phyloP scores from a whole-genome alignment of 1,140 invertebrate species.

The Sarcophaga peregrina region DNA sequence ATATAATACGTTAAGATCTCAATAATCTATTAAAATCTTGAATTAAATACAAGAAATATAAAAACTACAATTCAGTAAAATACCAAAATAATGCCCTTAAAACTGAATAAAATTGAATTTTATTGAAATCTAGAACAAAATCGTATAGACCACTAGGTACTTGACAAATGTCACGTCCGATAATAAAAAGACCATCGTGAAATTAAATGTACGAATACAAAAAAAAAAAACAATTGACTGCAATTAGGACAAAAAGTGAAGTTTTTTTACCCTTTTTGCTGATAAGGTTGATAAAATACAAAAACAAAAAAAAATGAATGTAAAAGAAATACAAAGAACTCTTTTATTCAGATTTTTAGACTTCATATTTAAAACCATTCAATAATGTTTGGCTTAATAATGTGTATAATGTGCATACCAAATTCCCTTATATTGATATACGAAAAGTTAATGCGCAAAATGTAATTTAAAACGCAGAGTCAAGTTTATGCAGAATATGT shows the following conservation, averaged over 20 bases:
- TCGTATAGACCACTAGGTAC: too few species aligned
- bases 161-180: too few species aligned
- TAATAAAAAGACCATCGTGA: too few species aligned
- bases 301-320: not conserved
- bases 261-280: not conserved
- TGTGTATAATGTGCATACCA: not conserved
- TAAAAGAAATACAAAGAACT: not conserved
- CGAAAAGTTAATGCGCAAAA: not conserved
- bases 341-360: slow-evolving; percentile 4
- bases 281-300: not conserved
- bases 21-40: too few species aligned
- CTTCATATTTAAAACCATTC: not conserved
- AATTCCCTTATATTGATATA: not conserved
- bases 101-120: too few species aligned
- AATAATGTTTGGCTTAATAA: not conserved
- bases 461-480: slow-evolving; percentile 6
- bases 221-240: not conserved
- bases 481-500: not conserved
- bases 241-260: not conserved
- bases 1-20: too few species aligned
- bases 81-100: too few species aligned
- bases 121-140: too few species aligned
- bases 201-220: too few species aligned
- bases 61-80: too few species aligned
- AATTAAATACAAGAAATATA: too few species aligned